A percentile compares a stretch with the other conserved stretches of the same genome.
These are phyloP conservation scores for Gryon sp. DNA, from an alignment of 1,140 invertebrate species.

Conservation along the genomic window DNA sequence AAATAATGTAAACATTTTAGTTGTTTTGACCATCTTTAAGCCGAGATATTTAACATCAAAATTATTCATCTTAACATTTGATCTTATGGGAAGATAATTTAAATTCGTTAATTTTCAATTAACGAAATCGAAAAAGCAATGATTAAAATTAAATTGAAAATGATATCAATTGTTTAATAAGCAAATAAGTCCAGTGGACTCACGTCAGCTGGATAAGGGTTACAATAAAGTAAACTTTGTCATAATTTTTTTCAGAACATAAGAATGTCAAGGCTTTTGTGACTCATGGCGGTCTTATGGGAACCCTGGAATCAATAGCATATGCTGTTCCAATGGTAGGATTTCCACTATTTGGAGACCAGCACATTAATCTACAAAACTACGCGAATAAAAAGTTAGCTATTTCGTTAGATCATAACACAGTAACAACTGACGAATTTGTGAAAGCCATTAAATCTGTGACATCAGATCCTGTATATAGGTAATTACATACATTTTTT, in stretches of 20 bases:
- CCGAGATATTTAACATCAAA: too few relatives aligned
- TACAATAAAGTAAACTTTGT: too few relatives aligned
- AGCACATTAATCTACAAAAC: constrained; percentile 79
- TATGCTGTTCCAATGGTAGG: constrained; percentile 86
- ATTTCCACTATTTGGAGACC: constrained; percentile 85
- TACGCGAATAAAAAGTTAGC: constrained; percentile 58
- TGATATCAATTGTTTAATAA: too few relatives aligned
- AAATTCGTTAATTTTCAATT: too few relatives aligned
- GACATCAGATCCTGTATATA: constrained; percentile 70
- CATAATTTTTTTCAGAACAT: constrained; percentile 80
- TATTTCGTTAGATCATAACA: constrained; percentile 66
- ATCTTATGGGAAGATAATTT: too few relatives aligned
- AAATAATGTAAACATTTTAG: too few relatives aligned
- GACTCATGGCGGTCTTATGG: constrained; percentile 85
- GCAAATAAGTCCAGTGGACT: too few relatives aligned
- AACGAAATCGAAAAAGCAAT: too few relatives aligned
- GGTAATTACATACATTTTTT: constrained; percentile 31
- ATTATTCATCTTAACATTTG: too few relatives aligned
- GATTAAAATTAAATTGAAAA: too few relatives aligned
- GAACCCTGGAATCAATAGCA: constrained; percentile 85
- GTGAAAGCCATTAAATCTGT: constrained; percentile 67
- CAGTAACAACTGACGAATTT: constrained; percentile 71
- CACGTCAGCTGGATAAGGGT: too few relatives aligned
- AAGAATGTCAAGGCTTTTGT: constrained; percentile 85
- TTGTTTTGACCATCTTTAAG: too few relatives aligned